Base-by-base conservation (phyloP, 2,888 invertebrate species). In the Lithophane socia region DNA sequence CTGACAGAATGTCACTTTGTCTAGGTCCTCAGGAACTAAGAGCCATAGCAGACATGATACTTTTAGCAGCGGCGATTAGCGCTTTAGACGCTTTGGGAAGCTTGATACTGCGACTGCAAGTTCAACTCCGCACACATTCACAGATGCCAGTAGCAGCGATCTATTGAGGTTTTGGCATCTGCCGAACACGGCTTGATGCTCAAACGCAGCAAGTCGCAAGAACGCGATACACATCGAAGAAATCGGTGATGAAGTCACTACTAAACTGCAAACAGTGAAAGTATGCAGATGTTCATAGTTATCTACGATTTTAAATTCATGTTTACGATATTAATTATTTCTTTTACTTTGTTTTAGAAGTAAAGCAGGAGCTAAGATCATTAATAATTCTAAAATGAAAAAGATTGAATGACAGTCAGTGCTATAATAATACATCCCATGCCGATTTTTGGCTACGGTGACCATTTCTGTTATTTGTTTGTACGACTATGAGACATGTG, bases 321-420 rank as follows among this genome's bases (percentile, higher is more conserved):
- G 10, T 29, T 65, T 44, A 24, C 13, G 10, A 52, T 13, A 52
- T 18, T 1, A 24, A 16, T 42, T 42, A 3, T 24, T 52, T 66
- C 47, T 52, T 42, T 24, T 24, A 60, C 13, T 29, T 75, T 52
- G 5, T n/a, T 52, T 75, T 63, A 52, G n/a, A 18, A 18, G 10
- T 44, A 18, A 44, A 54, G 16, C 37, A 54, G 77, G 52, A 64
- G 77, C 77, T 54, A 76, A 77, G 37, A 54, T 47, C 16, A 47
- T 21, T 21, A 37, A 47, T 9, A 16, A 24, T 47, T 54, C 24
- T 21, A 12, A 47, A 65, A 47, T 16, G 18, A 21, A 61, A 42
- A 16, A 42, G 21, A 21, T 29, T 3, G n/a, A 29, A 13, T 21
- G 21, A 29, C 29, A 49, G 66, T 47, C 21, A 21, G 66, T 49